Base-by-base conservation (phyloP, 92 coral and sea anemone species). In the Actinostola sp. region DNA sequence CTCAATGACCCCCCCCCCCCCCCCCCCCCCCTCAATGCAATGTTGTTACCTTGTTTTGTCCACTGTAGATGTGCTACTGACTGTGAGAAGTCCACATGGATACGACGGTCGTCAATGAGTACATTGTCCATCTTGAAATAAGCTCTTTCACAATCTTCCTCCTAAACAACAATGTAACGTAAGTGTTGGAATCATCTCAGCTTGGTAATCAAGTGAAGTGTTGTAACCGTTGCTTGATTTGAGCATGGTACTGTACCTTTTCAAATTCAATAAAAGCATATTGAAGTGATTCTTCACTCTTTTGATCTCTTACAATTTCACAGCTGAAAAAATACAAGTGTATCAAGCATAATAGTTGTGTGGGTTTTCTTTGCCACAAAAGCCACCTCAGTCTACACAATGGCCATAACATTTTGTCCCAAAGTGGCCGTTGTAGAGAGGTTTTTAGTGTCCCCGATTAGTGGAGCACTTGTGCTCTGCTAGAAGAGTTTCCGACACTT, bases 121-220 rank as follows among this genome's bases (percentile, higher is more conserved):
- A 94, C 98, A 34, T 94, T 94, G 63, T 91, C 98, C 98, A 94
- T 94, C 80, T 94, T 94, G 45, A 94, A 94, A 60, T 94, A 94
- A 0, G 98, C 98, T 58, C 97, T 80, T 64, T 94, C 98, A 62
- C 98, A 94, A 70, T 94, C 98, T 63, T 94, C 98, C 10, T 60
- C 97, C 98, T 94, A 27, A 16, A 62, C 0, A 53, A 45, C 1
- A 28, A 42, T 55, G 43, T 17, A 33, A 25, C 33, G 9, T 31
- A 1, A 7, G 42, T 57, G n/a, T n/a, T n/a, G n/a, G n/a, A n/a
- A n/a, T n/a, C n/a, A n/a, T n/a, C n/a, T n/a, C n/a, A n/a, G n/a
- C n/a, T n/a, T n/a, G n/a, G n/a, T n/a, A n/a, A n/a, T n/a, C n/a
- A n/a, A n/a, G 42, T 36, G 42, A 36, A 36, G 11, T 36, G 42